Percentiles rank a stretch among this genome's conserved stretches.
These are phyloP conservation scores for Lepus townsendii DNA, from an alignment of 2,797 vertebrate genomes.

Conservation along the genomic window DNA sequence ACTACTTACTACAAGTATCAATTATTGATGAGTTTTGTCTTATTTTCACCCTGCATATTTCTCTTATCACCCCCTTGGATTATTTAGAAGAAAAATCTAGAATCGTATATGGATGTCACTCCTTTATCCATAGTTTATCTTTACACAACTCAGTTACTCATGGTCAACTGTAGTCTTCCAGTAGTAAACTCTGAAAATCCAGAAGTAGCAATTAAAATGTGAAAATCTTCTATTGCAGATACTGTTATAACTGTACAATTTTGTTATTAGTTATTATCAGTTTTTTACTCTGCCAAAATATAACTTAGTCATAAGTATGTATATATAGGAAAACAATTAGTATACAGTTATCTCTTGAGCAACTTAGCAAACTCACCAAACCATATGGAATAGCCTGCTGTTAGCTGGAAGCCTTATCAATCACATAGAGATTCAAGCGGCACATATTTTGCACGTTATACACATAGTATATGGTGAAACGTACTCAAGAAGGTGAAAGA, in stretches of 20 bases:
- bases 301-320: neutral
- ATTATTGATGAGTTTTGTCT: neutral
- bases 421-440: no score
- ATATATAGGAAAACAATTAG: neutral
- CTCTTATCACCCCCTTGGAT: accelerated
- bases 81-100: neutral
- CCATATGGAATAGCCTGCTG: no score
- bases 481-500: no score
- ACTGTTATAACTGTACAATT: neutral
- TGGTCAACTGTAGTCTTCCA: neutral
- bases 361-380: no score
- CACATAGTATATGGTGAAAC: no score
- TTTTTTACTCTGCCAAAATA: neutral
- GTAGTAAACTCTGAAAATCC: neutral
- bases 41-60: neutral
- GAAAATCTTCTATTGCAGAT: neutral
- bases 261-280: neutral
- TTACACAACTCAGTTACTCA: neutral
- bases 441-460: no score
- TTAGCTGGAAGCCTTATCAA: no score
- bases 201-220: neutral
- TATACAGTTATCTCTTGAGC: no score
- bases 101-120: neutral
- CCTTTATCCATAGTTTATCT: neutral
- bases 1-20: neutral